Evolutionary conservation across 2,113 vertebrate species (phyloP).

Genomic region (Elaphurus davidianus): DNA sequence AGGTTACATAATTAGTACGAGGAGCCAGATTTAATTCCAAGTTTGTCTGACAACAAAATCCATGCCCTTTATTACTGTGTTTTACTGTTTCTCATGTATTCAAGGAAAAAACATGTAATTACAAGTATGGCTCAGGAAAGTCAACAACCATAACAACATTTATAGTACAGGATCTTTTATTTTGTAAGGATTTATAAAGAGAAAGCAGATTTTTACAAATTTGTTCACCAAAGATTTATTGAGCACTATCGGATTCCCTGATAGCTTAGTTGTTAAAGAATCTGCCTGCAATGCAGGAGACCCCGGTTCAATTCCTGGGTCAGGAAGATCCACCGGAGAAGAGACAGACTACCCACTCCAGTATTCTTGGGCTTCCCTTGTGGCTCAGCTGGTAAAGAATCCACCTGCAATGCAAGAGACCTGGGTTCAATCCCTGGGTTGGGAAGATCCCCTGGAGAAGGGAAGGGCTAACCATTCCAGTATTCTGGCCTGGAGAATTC

Average conservation of each 20-base stretch:
- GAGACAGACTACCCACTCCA: background rate
- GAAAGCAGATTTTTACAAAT: background rate
- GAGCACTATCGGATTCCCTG: background rate
- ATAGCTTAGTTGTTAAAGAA: background rate
- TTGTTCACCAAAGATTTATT: background rate
- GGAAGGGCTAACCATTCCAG: background rate
- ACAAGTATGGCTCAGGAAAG: background rate
- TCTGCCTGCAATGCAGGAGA: background rate
- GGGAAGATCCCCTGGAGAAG: background rate
- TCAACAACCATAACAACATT: background rate
- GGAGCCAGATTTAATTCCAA: background rate
- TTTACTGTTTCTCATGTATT: background rate
- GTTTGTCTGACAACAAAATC: background rate
- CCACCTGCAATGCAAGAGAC: background rate
- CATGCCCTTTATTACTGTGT: background rate
- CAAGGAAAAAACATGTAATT: background rate
- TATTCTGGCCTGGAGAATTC: background rate
- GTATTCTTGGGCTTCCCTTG: background rate
- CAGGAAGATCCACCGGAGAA: background rate
- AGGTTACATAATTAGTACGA: background rate
- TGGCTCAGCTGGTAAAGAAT: background rate
- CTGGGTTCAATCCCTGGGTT: background rate
- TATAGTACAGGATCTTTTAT: background rate
- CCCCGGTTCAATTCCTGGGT: background rate
- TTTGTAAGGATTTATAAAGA: slow-evolving; percentile 21